These are phyloP conservation scores for Zoanthus sociatus DNA, from an alignment of 92 coral and sea anemone species.

Conservation along the genomic window DNA sequence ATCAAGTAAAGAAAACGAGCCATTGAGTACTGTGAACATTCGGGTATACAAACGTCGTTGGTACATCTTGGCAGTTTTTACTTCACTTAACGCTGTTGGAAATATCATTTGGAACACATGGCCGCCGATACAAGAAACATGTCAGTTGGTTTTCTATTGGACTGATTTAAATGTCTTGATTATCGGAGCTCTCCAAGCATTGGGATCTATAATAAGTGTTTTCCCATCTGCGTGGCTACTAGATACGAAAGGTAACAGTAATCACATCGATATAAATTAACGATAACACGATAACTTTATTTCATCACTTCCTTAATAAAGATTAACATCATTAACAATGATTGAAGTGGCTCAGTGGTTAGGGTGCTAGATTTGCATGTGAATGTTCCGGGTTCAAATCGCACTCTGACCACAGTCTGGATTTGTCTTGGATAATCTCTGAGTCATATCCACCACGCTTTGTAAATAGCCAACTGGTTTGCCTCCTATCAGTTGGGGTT, in stretches of 20 bases:
- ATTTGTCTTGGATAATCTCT: no score
- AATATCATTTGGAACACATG: constrained; percentile 95
- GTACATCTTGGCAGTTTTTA: constrained; percentile 84
- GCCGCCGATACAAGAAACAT: constrained; percentile 97
- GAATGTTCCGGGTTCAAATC: no score
- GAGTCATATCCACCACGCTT: no score
- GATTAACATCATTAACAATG: no score
- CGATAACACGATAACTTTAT: no score
- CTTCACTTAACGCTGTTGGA: constrained; percentile 77
- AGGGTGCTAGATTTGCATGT: no score
- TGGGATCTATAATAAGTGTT: constrained; percentile 86
- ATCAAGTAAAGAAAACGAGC: background rate
- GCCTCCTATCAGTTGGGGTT: no score
- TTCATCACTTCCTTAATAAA: no score
- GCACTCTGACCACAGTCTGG: no score
- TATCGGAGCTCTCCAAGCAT: constrained; percentile 93
- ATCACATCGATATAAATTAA: no score
- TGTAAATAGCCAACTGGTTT: no score
- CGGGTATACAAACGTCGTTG: constrained; percentile 86
- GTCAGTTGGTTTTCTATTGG: constrained; percentile 93
- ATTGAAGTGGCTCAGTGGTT: no score
- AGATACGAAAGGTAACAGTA: constrained; percentile 89
- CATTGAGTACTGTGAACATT: constrained; percentile 18
- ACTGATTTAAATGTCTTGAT: constrained; percentile 80
- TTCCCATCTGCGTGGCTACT: constrained; percentile 94